Evolutionary conservation across 1,140 invertebrate species (phyloP).

Genomic region (Drosophila santomea): DNA sequence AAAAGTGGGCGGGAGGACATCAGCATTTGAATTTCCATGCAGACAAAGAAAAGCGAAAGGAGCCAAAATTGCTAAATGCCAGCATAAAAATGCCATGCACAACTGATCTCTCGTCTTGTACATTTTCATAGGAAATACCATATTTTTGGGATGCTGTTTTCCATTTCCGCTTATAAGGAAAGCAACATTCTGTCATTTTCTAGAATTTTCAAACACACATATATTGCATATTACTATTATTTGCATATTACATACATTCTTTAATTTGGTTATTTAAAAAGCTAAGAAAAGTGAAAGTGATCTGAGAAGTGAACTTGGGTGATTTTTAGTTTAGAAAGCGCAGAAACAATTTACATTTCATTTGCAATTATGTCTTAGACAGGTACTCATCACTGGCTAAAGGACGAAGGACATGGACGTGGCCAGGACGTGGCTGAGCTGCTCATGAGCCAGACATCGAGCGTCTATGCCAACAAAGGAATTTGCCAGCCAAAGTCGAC

Average conservation of each 20-base stretch:
- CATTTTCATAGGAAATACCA: not conserved
- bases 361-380: not conserved
- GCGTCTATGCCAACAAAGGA: conserved; percentile 46
- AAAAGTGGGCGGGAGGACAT: conserved; percentile 5
- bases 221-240: too few relatives aligned
- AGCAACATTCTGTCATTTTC: not conserved
- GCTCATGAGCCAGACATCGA: conserved; percentile 38
- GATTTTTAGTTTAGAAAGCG: too few relatives aligned
- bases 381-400: conserved; percentile 18
- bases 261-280: not conserved
- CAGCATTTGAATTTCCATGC: conserved; percentile 60
- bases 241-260: too few relatives aligned
- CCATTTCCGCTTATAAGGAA: too few relatives aligned
- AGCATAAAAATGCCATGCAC: conserved; percentile 45
- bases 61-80: conserved; percentile 29
- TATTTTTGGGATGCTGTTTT: not conserved
- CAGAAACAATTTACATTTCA: too few relatives aligned
- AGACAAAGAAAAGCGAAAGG: conserved; percentile 44
- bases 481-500: conserved; percentile 44
- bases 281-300: too few relatives aligned
- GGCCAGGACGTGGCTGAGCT: conserved; percentile 10
- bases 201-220: too few relatives aligned
- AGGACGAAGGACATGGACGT: not conserved
- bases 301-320: too few relatives aligned
- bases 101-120: conserved; percentile 14